Percentiles rank a stretch among this genome's conserved stretches.
Conservation (phyloP, 2,797 vertebrate species). For the Tapirus indicus region DNA sequence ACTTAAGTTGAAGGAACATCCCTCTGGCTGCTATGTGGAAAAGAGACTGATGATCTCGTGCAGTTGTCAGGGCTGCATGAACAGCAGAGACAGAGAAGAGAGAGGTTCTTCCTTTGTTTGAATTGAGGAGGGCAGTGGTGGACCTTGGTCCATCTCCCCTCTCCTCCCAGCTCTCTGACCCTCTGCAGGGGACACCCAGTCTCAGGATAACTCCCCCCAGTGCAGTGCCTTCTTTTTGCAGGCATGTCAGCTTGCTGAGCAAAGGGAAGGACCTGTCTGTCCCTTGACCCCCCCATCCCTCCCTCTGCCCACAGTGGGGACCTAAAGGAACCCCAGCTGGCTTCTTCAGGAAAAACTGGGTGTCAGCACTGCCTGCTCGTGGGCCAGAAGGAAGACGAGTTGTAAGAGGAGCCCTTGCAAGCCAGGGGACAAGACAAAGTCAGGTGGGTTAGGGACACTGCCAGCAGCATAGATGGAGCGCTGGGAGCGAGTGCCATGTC, state of each 20-base stretch:
- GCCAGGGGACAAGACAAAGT: background rate
- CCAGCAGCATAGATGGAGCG: background rate
- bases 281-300: accelerated
- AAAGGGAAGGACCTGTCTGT: background rate
- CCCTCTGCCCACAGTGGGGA: background rate
- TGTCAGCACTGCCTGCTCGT: background rate
- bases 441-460: accelerated
- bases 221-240: background rate
- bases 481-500: accelerated
- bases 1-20: too few relatives aligned
- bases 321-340: background rate
- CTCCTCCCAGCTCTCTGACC: background rate
- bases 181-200: background rate
- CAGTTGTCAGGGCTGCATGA: background rate
- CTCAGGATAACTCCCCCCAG: too few relatives aligned
- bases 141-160: too few relatives aligned
- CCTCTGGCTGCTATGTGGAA: too few relatives aligned
- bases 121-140: background rate
- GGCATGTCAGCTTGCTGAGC: background rate
- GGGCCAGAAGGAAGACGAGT: background rate
- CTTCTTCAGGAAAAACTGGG: background rate
- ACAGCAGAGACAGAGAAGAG: background rate
- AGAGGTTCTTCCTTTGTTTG: too few relatives aligned
- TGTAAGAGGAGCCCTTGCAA: background rate
- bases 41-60: accelerated